Conservation (phyloP, 2,888 invertebrate genomes). For the Globia sparganii region DNA sequence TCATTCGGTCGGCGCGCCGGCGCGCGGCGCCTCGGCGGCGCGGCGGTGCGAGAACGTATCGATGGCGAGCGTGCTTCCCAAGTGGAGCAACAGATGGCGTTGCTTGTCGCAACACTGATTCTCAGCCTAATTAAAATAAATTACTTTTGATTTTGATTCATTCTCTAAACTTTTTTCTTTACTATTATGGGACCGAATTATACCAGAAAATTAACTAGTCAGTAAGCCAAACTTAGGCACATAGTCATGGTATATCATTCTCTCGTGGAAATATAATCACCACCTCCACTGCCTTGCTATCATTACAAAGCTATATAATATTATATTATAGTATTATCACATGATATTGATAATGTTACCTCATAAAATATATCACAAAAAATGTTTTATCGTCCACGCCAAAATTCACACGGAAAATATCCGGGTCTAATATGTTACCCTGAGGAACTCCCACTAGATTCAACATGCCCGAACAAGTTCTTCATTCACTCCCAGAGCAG, state of each 20-base stretch:
- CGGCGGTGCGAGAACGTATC: too few relatives aligned
- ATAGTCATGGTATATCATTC: neutral
- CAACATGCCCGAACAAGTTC: slow-evolving; percentile 34
- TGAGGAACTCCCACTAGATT: slow-evolving; percentile 39
- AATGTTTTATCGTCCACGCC: neutral
- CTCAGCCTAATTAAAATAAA: too few relatives aligned
- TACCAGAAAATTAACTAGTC: too few relatives aligned
- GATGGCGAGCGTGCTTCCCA: too few relatives aligned
- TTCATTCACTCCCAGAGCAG: slow-evolving; percentile 30
- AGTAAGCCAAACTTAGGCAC: neutral
- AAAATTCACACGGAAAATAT: slow-evolving; percentile 6
- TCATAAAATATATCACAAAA: neutral
- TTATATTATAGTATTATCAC: neutral
- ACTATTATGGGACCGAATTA: too few relatives aligned
- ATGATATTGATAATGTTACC: neutral
- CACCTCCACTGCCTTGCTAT: neutral
- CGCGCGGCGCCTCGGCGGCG: too few relatives aligned
- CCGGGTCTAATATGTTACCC: slow-evolving; percentile 17
- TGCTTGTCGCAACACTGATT: too few relatives aligned
- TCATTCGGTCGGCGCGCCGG: too few relatives aligned
- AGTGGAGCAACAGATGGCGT: too few relatives aligned
- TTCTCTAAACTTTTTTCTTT: too few relatives aligned
- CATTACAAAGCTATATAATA: neutral
- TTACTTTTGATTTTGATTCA: too few relatives aligned
- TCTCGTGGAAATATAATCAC: neutral